Evolutionary conservation across 2,797 vertebrate species (phyloP), one percentile per base, ranked within the genome.

Genomic region (Amniataba percoides): DNA sequence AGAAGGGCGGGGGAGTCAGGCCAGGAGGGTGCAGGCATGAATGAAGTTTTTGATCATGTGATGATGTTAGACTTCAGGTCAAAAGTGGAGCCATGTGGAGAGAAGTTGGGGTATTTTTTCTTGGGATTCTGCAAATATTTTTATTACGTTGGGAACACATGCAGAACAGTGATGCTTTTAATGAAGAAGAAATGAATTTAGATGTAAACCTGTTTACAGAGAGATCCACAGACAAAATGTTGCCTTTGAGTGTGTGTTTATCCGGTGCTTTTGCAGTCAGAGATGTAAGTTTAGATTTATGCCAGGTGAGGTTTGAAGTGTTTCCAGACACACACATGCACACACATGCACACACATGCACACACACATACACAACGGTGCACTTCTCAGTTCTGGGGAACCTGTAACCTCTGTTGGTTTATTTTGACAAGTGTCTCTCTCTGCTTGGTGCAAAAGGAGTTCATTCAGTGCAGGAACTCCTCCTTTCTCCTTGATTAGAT

Each of bases 181-280:
- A 34, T 23, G 27, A 13, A 12, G 31, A 14, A 62, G 7, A 69
- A 19, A 58, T 74, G 5, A 0, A 57, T 63, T 49, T 53, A 40
- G 51, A 69, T 77, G 51, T 67, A n/a, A 66, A 13, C 19, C 5
- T 78, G 8, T 83, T 70, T 71, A 34, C 51, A 68, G 39, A 45
- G 18, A 52, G 36, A 39, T 42, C 62, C 10, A 25, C 25, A 0
- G 7, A 67, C 42, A 74, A 60, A 53, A 31, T 72, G 52, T 27
- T 51, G 57, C 58, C 49, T 36, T 74, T 95, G 94, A 77, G 58
- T 23, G 48, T 0, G n/a, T 75, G 69, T 78, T 76, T 78, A 53
- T 71, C 31, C 5, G 19, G 9, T 7, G 48, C 19, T 43, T 70
- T 16, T 68, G 64, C 18, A 46, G 75, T 68, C 15, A 16, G 31